These are phyloP conservation scores for Chelidonichthys spinosus DNA, from an alignment of 2,797 vertebrate genomes.

Conservation along the genomic window DNA sequence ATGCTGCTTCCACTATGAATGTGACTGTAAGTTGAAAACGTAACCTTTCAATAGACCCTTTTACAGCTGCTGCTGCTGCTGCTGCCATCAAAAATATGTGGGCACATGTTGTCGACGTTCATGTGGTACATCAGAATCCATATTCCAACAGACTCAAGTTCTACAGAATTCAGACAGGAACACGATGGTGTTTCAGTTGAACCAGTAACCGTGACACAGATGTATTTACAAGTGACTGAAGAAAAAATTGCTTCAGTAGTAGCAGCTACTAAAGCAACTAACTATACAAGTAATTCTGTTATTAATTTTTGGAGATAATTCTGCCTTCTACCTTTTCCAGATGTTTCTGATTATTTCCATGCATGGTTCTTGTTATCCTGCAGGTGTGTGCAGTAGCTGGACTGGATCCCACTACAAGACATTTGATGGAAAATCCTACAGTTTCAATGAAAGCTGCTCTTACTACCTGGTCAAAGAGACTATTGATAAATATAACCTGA, in stretches of 20 bases:
- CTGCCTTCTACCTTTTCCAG: background rate
- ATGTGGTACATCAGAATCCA: too few relatives aligned
- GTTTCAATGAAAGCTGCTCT: constrained; percentile 87
- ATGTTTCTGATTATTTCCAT: background rate
- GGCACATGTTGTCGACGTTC: too few relatives aligned
- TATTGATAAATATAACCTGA: constrained; percentile 71
- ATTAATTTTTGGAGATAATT: background rate
- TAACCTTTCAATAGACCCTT: background rate
- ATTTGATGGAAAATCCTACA: constrained; percentile 89
- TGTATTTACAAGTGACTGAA: background rate
- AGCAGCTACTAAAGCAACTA: background rate
- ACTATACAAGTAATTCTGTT: too few relatives aligned
- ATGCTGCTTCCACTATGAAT: constrained; percentile 89
- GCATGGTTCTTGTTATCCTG: background rate
- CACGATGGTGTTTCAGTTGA: too few relatives aligned
- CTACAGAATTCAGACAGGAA: too few relatives aligned
- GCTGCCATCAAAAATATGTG: too few relatives aligned
- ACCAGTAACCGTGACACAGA: too few relatives aligned
- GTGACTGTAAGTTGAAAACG: constrained; percentile 79
- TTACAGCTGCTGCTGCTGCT: too few relatives aligned
- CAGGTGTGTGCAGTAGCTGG: constrained; percentile 90
- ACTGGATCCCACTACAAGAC: constrained; percentile 86
- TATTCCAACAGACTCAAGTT: too few relatives aligned
- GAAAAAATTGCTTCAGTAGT: background rate
- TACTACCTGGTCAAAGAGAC: constrained; percentile 91